Evolutionary conservation across 2,888 invertebrate genomes (phyloP), one percentile per base, ranked within the genome.

Genomic region (Podotricha telesiphe): DNA sequence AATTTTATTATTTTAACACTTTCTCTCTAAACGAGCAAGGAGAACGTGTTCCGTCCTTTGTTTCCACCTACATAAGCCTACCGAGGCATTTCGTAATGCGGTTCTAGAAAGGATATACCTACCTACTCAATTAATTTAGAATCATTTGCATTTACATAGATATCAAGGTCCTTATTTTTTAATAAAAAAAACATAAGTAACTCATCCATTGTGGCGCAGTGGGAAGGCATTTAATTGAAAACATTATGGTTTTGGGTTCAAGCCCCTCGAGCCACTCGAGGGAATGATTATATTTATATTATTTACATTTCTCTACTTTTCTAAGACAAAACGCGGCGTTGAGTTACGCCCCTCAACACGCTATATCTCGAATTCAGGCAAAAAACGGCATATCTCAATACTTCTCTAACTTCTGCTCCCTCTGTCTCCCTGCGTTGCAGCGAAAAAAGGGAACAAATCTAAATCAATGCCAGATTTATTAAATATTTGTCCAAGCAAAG

Each of bases 1-100:
- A 17, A 17, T 17, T 34, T 34, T 10, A 53, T 53, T 17, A 34
- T 28, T 34, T 34, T 1, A 53, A 17, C 10, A 3, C 28, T 10
- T 28, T 22, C n/a, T 17, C n/a, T 34, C 28, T 17, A 53, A 53
- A 34, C 34, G 34, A n/a, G n/a, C 28, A 53, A 53, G 17, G 53
- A 53, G 28, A 53, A 34, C 34, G n/a, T 53, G 53, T 53, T 53
- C 15, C n/a, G 53, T 53, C n/a, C n/a, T 53, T 53, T 53, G 53
- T 53, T 53, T 34, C 53, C 53, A 17, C 53, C 53, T 53, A 53
- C 53, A 53, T 17, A 17, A 53, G n/a, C 28, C n/a, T 53, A 53
- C 34, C 34, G 34, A 53, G 4, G 53, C n/a, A 28, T 53, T 53
- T 34, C 34, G n/a, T 34, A 10, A 53, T 34, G 34, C 10, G 8